Evolutionary conservation across 1,140 invertebrate species (phyloP), one percentile per base, ranked within the genome.

Genomic region (Calliopsis andreniformis): DNA sequence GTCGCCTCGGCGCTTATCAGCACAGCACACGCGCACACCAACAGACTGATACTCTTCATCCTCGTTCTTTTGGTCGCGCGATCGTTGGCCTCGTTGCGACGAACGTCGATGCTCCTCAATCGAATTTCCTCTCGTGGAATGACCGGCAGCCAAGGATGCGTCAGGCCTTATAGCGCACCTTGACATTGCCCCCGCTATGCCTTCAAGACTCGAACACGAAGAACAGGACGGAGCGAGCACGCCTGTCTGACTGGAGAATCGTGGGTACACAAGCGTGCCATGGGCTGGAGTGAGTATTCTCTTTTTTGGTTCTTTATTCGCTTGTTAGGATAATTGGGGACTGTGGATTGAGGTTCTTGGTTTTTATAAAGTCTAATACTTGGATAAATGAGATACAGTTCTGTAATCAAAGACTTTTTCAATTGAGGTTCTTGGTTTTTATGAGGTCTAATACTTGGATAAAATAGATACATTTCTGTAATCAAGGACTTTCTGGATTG

Each of bases 111-210:
- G 28, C 28, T 51, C 55, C 76, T 61, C 72, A 86, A 87, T 82
- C 73, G 81, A 85, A 89, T 87, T 83, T 87, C 87, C 84, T 81
- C 82, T 72, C 82, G 81, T 79, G 66, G 86, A 92, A 84, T 92
- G 90, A 89, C 87, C 88, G 84, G 79, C 79, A 78, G 66, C 76
- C 77, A 85, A 84, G 86, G 89, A 89, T 87, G 87, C 81, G 86
- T 80, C 82, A 58, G 55, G 83, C 87, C 87, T 92, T 92, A 92
- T 92, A 92, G 76, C n/a, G n/a, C 80, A 90, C 90, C 90, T 92
- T 92, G 91, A 92, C 91, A 92, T 92, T 92, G 90, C 88, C 87
- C 87, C 89, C 86, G 84, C 89, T 87, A 72, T 81, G 58, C 39
- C 69, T 43, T 59, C 69, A 56, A 76, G 42, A 47, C 71, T 49